Evolutionary conservation across 2,888 invertebrate species (phyloP), one percentile per base, ranked within the genome.

Genomic region (Alviniconcha strummeri): DNA sequence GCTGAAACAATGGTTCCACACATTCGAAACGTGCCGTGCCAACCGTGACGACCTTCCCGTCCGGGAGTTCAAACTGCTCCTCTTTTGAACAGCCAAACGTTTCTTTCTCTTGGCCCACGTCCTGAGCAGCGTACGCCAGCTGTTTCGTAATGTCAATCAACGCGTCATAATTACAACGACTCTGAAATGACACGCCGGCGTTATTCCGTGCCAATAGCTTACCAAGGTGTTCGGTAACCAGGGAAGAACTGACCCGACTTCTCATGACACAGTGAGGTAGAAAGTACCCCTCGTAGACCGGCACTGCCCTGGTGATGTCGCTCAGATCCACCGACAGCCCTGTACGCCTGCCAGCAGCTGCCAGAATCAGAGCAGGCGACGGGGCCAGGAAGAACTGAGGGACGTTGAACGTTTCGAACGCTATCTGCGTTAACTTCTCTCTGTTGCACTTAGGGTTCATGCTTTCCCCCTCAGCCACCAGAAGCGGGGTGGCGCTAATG

Each of bases 321-420:
- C 55, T 69, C 55, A 80, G 8, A 55, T 80, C 80, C 64, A 80
- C 64, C 69, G 69, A 67, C 36, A 80, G 69, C 9, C 80, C 80
- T 2, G 80, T 80, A 9, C 7, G 4, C 9, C 15, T 17, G 55
- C 69, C 55, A 13, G 9, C 7, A 7, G 17, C 17, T 64, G 9
- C 13, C 55, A 80, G 60, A 5, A 69, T n/a, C 87, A 98, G 96
- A 90, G 97, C 97, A 91, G 97, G 97, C 95, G 97, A 97, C 95
- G 97, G 97, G 93, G 97, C 97, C 88, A 98, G 97, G 94, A 97
- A 98, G 97, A 97, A 97, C 92, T 97, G 97, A 88, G 97, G 97
- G 81, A 97, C 96, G 95, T 97, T 97, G 96, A 97, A 97, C 91
- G 97, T 97, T 88, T 94, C 94, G 88, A 94, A 94, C 93, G 94